Conservation (phyloP, 2,888 invertebrate species). For the Galeopsomyia nigrocyanea region DNA sequence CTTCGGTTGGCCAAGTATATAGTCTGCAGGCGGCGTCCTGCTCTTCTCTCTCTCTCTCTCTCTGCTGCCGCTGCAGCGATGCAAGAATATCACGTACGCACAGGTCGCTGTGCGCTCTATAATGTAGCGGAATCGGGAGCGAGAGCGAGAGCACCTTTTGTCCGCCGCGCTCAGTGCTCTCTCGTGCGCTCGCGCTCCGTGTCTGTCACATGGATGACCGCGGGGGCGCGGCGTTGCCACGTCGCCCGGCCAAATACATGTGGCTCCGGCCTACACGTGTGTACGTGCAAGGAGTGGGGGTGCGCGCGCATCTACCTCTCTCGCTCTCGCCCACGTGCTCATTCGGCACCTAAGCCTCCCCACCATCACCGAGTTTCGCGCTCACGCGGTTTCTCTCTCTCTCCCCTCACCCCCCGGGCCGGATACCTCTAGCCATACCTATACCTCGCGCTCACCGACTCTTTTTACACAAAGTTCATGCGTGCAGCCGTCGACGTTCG, state of each 20-base stretch:
- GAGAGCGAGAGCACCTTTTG: slow-evolving; percentile 16
- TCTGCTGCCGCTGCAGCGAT: too few species aligned
- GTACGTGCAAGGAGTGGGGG: background rate
- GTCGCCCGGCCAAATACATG: slow-evolving; percentile 14
- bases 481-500: background rate
- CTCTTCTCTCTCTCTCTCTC: too few species aligned
- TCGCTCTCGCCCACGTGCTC: background rate
- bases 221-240: slow-evolving; percentile 57
- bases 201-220: slow-evolving; percentile 67
- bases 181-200: slow-evolving; percentile 48
- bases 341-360: background rate
- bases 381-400: slow-evolving; percentile 28
- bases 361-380: slow-evolving; percentile 10
- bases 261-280: slow-evolving; percentile 21
- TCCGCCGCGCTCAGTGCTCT: slow-evolving; percentile 23
- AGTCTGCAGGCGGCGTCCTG: background rate
- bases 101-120: background rate
- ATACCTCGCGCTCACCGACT: background rate
- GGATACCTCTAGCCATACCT: background rate
- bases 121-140: too few species aligned
- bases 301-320: slow-evolving; percentile 7
- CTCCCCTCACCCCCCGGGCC: background rate
- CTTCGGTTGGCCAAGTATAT: background rate
- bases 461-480: slow-evolving; percentile 16
- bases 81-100: too few species aligned